phyloP scores from a whole-genome alignment of 2,797 vertebrate species.

The Tokudaia tokunoshimensis region DNA sequence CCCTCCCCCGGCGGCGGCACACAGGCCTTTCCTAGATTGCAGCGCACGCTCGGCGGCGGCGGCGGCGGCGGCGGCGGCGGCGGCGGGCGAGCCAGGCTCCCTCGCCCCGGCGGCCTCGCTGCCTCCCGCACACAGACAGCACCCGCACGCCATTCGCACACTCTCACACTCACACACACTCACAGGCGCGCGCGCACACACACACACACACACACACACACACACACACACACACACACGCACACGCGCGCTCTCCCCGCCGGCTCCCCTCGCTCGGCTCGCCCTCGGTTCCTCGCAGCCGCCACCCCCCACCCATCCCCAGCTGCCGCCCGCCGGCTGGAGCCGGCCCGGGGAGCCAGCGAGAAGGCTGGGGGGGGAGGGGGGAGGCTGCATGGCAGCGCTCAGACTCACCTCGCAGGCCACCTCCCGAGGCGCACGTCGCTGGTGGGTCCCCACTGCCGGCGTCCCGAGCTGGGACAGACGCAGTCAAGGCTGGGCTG shows the following conservation, averaged over 20 bases:
- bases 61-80: background rate
- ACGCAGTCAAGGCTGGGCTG: conserved; percentile 28
- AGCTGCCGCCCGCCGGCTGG: conserved; percentile 54
- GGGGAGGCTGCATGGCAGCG: conserved; percentile 1
- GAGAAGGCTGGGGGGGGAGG: conserved; percentile 47
- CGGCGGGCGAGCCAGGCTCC: conserved; percentile 34
- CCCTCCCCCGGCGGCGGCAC: conserved; percentile 36
- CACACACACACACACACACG: background rate
- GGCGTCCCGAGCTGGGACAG: background rate
- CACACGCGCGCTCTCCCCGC: background rate
- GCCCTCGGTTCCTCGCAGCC: conserved; percentile 73
- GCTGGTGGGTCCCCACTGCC: conserved; percentile 55
- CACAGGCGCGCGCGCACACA: background rate
- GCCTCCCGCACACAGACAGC: background rate
- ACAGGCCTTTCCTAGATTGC: conserved; percentile 82
- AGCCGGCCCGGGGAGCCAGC: conserved; percentile 7
- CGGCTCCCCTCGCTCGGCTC: conserved; percentile 76
- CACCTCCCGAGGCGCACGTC: conserved; percentile 59
- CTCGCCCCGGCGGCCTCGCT: conserved; percentile 62
- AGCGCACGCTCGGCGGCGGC: conserved; percentile 46
- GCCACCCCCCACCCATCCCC: background rate
- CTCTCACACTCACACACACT: background rate
- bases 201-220: background rate
- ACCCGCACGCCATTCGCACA: conserved; percentile 58
- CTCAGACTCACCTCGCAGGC: conserved; percentile 78